Base-by-base conservation (phyloP, 1,140 invertebrate genomes). In the Scylla paramamosain region DNA sequence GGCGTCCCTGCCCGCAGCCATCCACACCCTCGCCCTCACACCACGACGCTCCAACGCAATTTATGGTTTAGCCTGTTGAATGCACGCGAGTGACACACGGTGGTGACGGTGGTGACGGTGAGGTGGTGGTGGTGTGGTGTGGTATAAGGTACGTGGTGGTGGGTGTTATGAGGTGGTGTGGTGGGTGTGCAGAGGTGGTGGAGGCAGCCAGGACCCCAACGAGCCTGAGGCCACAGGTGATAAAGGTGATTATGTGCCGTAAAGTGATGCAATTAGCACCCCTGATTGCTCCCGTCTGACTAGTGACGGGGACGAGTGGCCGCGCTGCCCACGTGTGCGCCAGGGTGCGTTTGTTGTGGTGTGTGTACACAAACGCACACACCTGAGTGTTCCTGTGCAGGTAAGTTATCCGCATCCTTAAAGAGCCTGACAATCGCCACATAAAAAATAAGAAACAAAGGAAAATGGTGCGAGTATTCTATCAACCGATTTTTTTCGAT, bases 261-360 rank as follows among this genome's bases (percentile, higher is more conserved):
- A 94, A 91, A 94, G 93, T 94, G 91, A 91, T 91, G 77, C 77
- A 94, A 91, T 94, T 91, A 91, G 77, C 93, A 86, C 93, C 88
- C 82, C 39, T 94, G 93, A 94, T 94, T 94, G 59, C 93, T 90
- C 93, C 84, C 89, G 93, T 94, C 86, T 94, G 93, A 94, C 93
- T 88, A 86, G 48, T 94, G 89, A 86, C 77, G 90, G 84, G 39
- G 77, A 39, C 93, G 84, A 91, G 88, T 32, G 77, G 77, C 29
- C 77, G 67, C 67, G 4, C 48, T 91, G 87, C 45, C 83, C 48
- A 52, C 46, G 48, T 93, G 92, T 87, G 92, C 84, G 92, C 45
- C 67, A 39, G 91, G 14, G 12, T 82, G 91, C 39, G 8, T 83
- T 28, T 20, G 91, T 77, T 25, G n/a, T 20, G n/a, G 67, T 77